Percentiles rank a stretch among this genome's conserved stretches.
Conservation (phyloP, 2,113 vertebrate genomes). For the Pseudopipra pipra region DNA sequence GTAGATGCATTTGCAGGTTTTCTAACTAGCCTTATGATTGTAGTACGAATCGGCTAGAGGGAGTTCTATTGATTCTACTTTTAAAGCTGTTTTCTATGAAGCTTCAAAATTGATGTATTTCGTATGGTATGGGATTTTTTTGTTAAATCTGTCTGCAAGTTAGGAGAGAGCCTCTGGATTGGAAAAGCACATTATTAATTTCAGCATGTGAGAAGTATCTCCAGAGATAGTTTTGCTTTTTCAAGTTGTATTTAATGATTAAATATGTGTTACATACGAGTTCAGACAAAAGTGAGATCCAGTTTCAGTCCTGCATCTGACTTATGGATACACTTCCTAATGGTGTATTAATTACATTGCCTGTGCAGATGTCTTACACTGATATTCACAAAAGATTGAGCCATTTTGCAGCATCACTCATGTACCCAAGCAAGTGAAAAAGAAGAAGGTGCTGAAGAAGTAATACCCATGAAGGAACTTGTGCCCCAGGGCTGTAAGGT, state of each 20-base stretch:
- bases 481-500: neutral
- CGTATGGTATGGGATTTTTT: neutral
- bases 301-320: neutral
- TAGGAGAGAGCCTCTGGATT: neutral
- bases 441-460: neutral
- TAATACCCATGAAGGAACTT: neutral
- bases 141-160: neutral
- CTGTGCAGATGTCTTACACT: neutral
- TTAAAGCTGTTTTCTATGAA: neutral
- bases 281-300: neutral
- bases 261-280: neutral
- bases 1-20: neutral
- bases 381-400: neutral
- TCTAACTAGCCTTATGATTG: neutral
- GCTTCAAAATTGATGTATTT: neutral
- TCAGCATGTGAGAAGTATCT: neutral
- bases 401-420: neutral
- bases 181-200: neutral
- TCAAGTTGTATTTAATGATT: neutral
- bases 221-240: neutral
- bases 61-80: neutral
- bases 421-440: neutral
- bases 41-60: neutral
- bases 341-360: neutral
- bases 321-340: neutral